A percentile compares a stretch with the other conserved stretches of the same genome.
Conservation (phyloP, 1,140 invertebrate species). For the Drosophila persimilis region DNA sequence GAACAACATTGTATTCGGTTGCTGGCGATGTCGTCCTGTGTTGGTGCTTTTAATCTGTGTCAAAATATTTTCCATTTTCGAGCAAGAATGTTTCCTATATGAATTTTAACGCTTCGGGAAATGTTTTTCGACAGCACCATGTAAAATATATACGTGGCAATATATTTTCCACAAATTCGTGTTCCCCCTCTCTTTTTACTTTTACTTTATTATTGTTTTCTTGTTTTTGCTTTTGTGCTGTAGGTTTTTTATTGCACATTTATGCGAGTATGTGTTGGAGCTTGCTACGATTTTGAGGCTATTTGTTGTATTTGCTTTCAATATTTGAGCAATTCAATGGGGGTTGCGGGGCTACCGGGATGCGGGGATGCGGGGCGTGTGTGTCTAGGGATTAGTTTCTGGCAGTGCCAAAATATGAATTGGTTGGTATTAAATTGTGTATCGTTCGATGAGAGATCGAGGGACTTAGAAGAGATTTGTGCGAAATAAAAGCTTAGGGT, state of each 20-base stretch:
- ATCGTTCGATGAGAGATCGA: slow-evolving; percentile 30
- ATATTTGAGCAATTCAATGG: slow-evolving; percentile 47
- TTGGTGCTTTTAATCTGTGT: slow-evolving; percentile 62
- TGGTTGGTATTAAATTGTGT: slow-evolving; percentile 50
- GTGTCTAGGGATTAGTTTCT: slow-evolving; percentile 52
- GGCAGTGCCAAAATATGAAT: slow-evolving; percentile 62
- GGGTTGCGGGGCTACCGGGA: background rate
- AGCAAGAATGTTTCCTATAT: slow-evolving; percentile 17
- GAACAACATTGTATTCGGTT: slow-evolving; percentile 53
- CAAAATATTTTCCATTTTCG: slow-evolving; percentile 49
- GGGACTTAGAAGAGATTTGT: slow-evolving; percentile 40
- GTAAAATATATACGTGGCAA: slow-evolving; percentile 16
- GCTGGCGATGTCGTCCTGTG: slow-evolving; percentile 14
- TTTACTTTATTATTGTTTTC: slow-evolving; percentile 10
- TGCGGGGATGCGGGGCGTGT: slow-evolving; percentile 7
- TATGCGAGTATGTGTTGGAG: slow-evolving; percentile 32
- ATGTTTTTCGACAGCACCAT: slow-evolving; percentile 52
- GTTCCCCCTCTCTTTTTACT: slow-evolving; percentile 5
- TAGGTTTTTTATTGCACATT: slow-evolving; percentile 41
- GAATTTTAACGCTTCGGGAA: slow-evolving; percentile 57
- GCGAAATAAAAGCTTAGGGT: background rate
- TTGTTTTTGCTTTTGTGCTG: slow-evolving; percentile 1
- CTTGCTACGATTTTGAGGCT: slow-evolving; percentile 19
- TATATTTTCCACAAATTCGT: slow-evolving; percentile 46
- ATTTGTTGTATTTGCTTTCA: slow-evolving; percentile 41